Base-by-base conservation (phyloP, 2,888 invertebrate species). In the Spisula solida region DNA sequence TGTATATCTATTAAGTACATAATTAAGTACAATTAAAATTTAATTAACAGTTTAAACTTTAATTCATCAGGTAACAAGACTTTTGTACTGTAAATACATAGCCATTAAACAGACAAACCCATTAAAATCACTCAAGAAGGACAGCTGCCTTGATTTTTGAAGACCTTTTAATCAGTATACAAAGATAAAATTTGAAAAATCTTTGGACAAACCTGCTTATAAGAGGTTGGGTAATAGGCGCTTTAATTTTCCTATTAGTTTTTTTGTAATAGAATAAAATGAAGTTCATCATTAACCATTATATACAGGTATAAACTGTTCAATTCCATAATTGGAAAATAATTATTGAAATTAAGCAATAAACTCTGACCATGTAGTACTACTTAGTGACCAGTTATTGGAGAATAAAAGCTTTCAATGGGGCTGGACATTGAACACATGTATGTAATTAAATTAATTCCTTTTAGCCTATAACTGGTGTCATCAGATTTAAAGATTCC, bases 401-500 rank as follows among this genome's bases (percentile, higher is more conserved):
- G 51, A 51, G 51, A 51, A 51, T 51, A 51, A 41, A 51, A 51
- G 51, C 14, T 51, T 51, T 51, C 51, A 12, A 51, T 51, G 12
- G 51, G 41, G 12, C 12, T 51, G 51, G 12, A 51, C 51, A 51
- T 51, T 16, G 51, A 51, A 14, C 51, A 60, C 60, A 66, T n/a
- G n/a, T 56, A n/a, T 70, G 29, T 75, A 75, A 75, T 75, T 75
- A 75, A 6, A 29, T 31, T 2, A 14, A 34, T 34, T 75, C 29
- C 6, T 75, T 75, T 34, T 12, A 75, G 75, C 75, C 18, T 18
- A 18, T 31, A 16, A 18, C 31, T 31, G 29, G 8, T 75, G 75
- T 75, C 2, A 34, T 75, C 75, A 75, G 31, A 75, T 75, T 66
- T 25, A 25, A 66, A 41, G n/a, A n/a, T 66, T 66, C n/a, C 60